Base-by-base conservation (phyloP, 2,113 vertebrate species). In the Protobothrops flavoviridis region DNA sequence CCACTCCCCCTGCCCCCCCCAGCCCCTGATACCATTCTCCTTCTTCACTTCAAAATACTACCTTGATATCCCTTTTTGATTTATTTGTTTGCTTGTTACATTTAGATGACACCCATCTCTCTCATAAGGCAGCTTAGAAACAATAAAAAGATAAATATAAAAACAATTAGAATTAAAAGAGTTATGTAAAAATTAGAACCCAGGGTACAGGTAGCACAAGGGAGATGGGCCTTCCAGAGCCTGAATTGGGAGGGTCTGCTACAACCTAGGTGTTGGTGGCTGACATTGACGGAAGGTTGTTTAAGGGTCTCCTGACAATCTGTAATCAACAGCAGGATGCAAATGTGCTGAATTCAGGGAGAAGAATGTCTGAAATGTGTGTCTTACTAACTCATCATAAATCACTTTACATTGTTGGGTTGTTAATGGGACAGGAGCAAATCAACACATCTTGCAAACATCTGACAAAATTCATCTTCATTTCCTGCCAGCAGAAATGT, bases 391-490 rank as follows among this genome's bases (percentile, higher is more conserved):
- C 39, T 45, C 4, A 17, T 50, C 57, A 10, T 39, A 69, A 48
- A 90, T 69, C 15, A 61, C 17, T n/a, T 43, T 29, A 50, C 11
- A 4, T 55, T n/a, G 13, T 52, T 11, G 39, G 91, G 91, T 29
- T n/a, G 15, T 11, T 45, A 53, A 56, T 4, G 52, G 21, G 52
- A 33, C 52, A 55, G 87, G 52, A 88, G 26, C 87, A 48, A 89
- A 24, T 39, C 15, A 21, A 17, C 2, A 3, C 0, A 1, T 6
- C 53, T 3, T 0, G 64, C 15, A 26, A 56, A 53, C 15, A 53
- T 21, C 8, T 56, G 15, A 43, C 20, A 29, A 39, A 89, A 39
- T 21, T 17, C 12, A 64, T 26, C 50, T 15, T 23, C 0, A 0
- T 20, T 39, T 1, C 29, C 29, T 85, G 45, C 9, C 90, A 17